Percentiles rank a stretch among this genome's conserved stretches.
Evolutionary conservation across 2,888 invertebrate species (phyloP).

Genomic region (Acleris holmiana): DNA sequence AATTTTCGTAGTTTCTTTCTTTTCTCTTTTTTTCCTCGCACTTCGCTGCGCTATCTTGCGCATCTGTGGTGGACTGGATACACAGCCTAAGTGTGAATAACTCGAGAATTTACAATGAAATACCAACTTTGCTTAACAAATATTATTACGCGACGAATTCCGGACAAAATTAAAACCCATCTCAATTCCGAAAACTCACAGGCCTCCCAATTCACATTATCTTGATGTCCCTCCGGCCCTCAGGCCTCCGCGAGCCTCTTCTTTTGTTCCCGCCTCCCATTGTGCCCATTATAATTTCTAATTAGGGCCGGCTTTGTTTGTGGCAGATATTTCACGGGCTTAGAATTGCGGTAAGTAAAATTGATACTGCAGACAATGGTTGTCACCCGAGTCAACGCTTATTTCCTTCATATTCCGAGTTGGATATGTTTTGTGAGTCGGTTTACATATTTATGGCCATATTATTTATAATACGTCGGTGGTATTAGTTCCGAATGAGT

Average conservation of each 20-base stretch:
- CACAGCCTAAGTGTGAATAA: too few relatives aligned
- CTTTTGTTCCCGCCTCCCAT: slow-evolving; percentile 24
- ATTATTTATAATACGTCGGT: not conserved
- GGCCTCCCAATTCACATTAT: slow-evolving; percentile 20
- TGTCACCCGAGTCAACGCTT: too few relatives aligned
- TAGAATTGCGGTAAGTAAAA: not conserved
- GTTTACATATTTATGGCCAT: not conserved
- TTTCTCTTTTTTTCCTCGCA: too few relatives aligned
- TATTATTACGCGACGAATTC: not conserved
- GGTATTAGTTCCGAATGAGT: too few relatives aligned
- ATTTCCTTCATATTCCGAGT: too few relatives aligned
- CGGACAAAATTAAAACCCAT: not conserved
- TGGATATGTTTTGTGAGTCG: not conserved
- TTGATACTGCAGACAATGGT: not conserved
- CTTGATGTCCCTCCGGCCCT: slow-evolving; percentile 22
- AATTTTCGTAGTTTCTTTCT: too few relatives aligned
- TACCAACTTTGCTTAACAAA: not conserved
- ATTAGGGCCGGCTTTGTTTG: slow-evolving; percentile 17
- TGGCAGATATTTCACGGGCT: not conserved
- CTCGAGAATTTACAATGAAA: too few relatives aligned
- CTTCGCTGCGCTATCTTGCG: too few relatives aligned
- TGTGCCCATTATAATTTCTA: slow-evolving; percentile 27
- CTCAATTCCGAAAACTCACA: not conserved
- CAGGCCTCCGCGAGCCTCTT: slow-evolving; percentile 7
- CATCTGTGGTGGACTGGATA: too few relatives aligned